phyloP scores from a whole-genome alignment of 1,140 invertebrate genomes.

The Eumaeus atala region DNA sequence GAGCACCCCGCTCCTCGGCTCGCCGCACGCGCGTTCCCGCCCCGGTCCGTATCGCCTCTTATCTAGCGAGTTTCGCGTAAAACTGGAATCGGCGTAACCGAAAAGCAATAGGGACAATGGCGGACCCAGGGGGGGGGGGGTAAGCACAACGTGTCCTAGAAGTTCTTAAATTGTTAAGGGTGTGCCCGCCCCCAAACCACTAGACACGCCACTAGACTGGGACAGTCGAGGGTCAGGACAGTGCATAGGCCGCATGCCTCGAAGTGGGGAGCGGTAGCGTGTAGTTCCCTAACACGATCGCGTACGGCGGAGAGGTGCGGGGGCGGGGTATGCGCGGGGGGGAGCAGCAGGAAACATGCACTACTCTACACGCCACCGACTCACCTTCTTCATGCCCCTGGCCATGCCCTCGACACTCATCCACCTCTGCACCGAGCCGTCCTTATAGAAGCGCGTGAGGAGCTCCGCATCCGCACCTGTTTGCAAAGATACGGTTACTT shows the following conservation, averaged over 20 bases:
- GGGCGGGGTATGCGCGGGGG: constrained; percentile 23
- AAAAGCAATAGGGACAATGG: too few relatives aligned
- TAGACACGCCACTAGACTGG: background rate
- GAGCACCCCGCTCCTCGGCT: too few relatives aligned
- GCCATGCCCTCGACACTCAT: constrained; percentile 70
- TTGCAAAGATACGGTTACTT: constrained; percentile 46
- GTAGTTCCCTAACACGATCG: constrained; percentile 54
- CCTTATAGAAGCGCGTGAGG: constrained; percentile 69
- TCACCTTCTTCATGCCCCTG: constrained; percentile 71
- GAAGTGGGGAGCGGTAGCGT: constrained; percentile 65
- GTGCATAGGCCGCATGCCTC: constrained; percentile 10
- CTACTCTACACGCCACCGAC: constrained; percentile 72
- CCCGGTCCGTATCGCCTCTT: too few relatives aligned
- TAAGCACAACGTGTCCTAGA: background rate
- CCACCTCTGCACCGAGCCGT: constrained; percentile 68
- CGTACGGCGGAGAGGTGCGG: constrained; percentile 28
- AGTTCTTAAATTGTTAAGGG: too few relatives aligned
- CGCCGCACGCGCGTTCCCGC: too few relatives aligned
- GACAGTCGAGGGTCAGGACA: constrained; percentile 10
- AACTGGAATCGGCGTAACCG: too few relatives aligned
- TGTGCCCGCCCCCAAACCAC: too few relatives aligned
- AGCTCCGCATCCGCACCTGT: constrained; percentile 70
- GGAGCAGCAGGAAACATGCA: constrained; percentile 49
- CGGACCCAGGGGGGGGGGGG: constrained; percentile 14
- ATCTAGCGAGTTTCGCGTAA: too few relatives aligned